Percentiles rank a stretch among this genome's conserved stretches.
These are phyloP conservation scores for Hylyphantes graminicola DNA, from an alignment of 1,140 invertebrate species.

Conservation along the genomic window DNA sequence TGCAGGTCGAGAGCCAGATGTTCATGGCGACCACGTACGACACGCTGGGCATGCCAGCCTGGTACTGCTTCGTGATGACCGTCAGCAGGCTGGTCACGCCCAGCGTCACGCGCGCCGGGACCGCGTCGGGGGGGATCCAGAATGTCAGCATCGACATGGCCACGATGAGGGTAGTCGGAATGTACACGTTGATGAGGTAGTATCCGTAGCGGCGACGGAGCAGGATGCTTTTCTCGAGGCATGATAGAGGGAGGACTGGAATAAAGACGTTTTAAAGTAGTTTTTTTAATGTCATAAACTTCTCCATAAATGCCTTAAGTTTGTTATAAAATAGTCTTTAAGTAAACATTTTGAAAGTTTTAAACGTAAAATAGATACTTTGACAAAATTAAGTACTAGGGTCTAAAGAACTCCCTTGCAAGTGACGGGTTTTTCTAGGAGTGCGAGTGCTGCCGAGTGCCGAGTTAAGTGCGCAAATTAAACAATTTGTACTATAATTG, in stretches of 20 bases:
- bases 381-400: no score
- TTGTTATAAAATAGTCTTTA: no score
- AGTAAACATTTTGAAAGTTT: no score
- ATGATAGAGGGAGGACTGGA: background rate
- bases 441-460: no score
- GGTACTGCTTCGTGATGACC: conserved; percentile 57
- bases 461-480: no score
- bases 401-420: no score
- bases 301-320: no score
- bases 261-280: no score
- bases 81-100: conserved; percentile 53
- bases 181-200: conserved; percentile 66
- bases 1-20: conserved; percentile 89
- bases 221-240: conserved; percentile 5
- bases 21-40: conserved; percentile 77
- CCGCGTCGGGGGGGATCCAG: conserved; percentile 65
- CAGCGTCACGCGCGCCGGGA: conserved; percentile 64
- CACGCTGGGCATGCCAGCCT: conserved; percentile 37
- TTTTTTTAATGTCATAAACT: no score
- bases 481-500: no score
- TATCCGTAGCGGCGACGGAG: conserved; percentile 63
- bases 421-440: no score
- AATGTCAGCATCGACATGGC: conserved; percentile 67
- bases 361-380: no score
- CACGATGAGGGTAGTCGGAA: conserved; percentile 65